Base-by-base conservation (phyloP, 2,888 invertebrate species). In the Microplitis deprimator region DNA sequence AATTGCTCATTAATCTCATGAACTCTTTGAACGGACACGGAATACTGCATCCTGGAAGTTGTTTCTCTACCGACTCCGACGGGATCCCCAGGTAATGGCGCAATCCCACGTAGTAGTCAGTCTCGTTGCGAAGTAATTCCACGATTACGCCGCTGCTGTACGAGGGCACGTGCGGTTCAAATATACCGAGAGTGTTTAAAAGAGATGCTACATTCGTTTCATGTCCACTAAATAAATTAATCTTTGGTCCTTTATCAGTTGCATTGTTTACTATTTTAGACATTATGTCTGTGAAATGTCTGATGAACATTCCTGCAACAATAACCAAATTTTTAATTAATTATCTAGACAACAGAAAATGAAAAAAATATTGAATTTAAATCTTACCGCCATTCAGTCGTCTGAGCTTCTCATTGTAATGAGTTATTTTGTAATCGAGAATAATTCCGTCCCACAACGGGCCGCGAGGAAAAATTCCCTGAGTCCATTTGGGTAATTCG, bases 121-220 rank as follows among this genome's bases (percentile, higher is more conserved):
- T 65, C 20, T 65, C 13, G 38, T 65, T 89, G 93, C 93, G 87
- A 50, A 69, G 64, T 13, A n/a, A 16, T 61, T 60, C 16, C 40
- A 17, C 40, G 17, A 50, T 17, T 61, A 39, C 90, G 0, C 92
- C 91, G 38, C 93, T 87, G 0, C 92, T 92, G 82, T 93, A 93
- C 13, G 90, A 90, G 0, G 93, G 93, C 78, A 93, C 91, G 75
- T 93, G 92, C 0, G 92, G 90, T 75, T 91, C 87, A 84, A 91
- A 94, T 1, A 92, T 91, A 10, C 90, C 89, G 0, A 93, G 89
- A 1, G 92, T 92, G 0, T 91, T 90, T 84, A 94, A 90, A n/a
- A 93, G 80, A 0, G 91, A 91, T 0, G 92, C 92, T 0, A 94
- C 91, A 60, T 93, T 94, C 73, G 93, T 92, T 85, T 94, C 94